Conservation (phyloP, 2,797 vertebrate genomes). For the Peromyscus eremicus region DNA sequence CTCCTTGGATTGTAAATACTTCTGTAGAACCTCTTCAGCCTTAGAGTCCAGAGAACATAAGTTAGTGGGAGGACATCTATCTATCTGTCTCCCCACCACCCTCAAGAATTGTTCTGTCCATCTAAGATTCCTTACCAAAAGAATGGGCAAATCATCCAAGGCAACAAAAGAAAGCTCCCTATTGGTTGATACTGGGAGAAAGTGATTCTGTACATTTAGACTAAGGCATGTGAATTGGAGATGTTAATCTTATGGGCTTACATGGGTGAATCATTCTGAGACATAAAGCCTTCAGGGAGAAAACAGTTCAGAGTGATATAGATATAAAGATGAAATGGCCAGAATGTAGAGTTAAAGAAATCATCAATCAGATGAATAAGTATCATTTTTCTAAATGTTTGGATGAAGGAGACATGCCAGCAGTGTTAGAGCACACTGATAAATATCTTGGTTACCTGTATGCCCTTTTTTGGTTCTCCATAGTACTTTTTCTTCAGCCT, state of each 20-base stretch:
- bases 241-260: not conserved
- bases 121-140: not conserved
- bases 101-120: not conserved
- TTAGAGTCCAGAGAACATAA: constrained; percentile 39
- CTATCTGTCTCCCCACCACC: not conserved
- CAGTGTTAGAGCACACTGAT: not conserved
- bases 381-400: not conserved
- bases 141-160: not conserved
- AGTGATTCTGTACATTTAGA: too few relatives aligned
- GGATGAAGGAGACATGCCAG: not conserved
- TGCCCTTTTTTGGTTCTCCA: constrained; percentile 76
- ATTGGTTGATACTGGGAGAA: not conserved
- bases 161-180: not conserved
- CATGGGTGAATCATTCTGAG: not conserved
- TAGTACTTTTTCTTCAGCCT: constrained; percentile 74
- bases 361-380: not conserved
- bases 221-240: not conserved
- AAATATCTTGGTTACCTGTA: constrained; percentile 73
- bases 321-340: too few relatives aligned
- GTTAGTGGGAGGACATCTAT: not conserved
- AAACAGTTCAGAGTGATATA: not conserved
- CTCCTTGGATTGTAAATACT: constrained; percentile 67
- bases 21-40: constrained; percentile 74
- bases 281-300: not conserved
- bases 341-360: not conserved